A percentile compares a stretch with the other conserved stretches of the same genome.
These are phyloP conservation scores for Drosophila bocki DNA, from an alignment of 1,140 invertebrate genomes.

Conservation along the genomic window DNA sequence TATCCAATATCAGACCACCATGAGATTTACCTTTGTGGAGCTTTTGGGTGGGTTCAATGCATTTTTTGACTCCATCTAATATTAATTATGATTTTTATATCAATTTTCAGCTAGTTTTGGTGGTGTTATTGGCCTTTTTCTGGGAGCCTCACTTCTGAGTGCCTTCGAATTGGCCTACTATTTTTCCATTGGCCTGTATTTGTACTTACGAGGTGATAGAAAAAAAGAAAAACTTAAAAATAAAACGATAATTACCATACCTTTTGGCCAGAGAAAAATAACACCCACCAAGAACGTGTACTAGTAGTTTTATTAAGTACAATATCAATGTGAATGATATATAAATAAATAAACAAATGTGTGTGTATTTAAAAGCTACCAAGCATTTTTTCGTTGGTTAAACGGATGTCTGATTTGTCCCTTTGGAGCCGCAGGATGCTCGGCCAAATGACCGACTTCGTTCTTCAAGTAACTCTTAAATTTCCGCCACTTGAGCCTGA, in stretches of 20 bases:
- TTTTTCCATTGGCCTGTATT: conserved; percentile 76
- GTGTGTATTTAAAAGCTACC: conserved; percentile 28
- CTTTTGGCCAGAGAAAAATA: conserved; percentile 50
- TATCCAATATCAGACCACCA: conserved; percentile 65
- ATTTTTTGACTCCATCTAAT: background rate
- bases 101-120: conserved; percentile 75
- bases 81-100: background rate
- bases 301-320: conserved; percentile 16
- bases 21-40: conserved; percentile 81
- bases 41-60: conserved; percentile 52
- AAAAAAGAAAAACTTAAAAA: background rate
- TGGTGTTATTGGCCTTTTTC: conserved; percentile 83
- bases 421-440: conserved; percentile 10
- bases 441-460: conserved; percentile 38
- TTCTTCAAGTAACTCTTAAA: conserved; percentile 52
- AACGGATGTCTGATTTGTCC: conserved; percentile 53
- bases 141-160: conserved; percentile 84
- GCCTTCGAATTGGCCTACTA: conserved; percentile 83
- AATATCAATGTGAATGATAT: background rate
- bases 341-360: background rate
- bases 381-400: conserved; percentile 44
- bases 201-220: conserved; percentile 44
- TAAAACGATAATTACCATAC: conserved; percentile 24
- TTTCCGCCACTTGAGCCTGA: conserved; percentile 32
- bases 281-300: conserved; percentile 53